phyloP scores from a whole-genome alignment of 2,113 vertebrate species.

The Halcyon malimbica region DNA sequence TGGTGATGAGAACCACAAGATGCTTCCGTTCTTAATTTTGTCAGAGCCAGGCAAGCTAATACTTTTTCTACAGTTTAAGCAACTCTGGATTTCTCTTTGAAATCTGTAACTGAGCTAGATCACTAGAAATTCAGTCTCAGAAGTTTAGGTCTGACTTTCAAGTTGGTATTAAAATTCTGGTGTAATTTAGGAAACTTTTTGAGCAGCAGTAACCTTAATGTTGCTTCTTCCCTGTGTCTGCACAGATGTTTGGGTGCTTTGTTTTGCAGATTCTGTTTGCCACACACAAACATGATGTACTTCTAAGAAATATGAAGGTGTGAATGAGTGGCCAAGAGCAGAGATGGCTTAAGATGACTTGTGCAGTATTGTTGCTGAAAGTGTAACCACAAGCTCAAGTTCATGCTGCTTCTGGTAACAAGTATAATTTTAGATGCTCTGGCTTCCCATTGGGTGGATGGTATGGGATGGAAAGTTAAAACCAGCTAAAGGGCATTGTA shows the following conservation, averaged over 20 bases:
- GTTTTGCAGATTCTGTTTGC: not conserved
- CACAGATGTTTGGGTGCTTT: not conserved
- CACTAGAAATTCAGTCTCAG: not conserved
- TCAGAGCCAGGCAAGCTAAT: not conserved
- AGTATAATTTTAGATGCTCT: not conserved
- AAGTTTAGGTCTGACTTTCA: not conserved
- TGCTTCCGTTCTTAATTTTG: not conserved
- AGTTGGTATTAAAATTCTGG: not conserved
- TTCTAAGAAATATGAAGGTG: not conserved
- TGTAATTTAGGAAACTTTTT: not conserved
- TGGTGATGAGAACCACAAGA: not conserved
- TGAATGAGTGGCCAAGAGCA: not conserved
- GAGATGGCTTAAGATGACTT: not conserved
- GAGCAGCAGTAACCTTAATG: not conserved
- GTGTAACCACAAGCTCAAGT: not conserved
- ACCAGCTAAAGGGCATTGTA: not conserved
- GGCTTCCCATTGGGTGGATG: not conserved
- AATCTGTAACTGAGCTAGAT: not conserved
- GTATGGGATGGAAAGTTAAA: not conserved
- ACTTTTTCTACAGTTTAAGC: not conserved
- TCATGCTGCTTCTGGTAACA: not conserved
- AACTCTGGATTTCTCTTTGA: not conserved
- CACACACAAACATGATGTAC: fast-evolving
- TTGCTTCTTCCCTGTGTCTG: not conserved
- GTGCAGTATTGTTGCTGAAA: not conserved